These are phyloP conservation scores for Callyntrura sp. DNA, from an alignment of 2,888 invertebrate genomes.

Conservation along the genomic window DNA sequence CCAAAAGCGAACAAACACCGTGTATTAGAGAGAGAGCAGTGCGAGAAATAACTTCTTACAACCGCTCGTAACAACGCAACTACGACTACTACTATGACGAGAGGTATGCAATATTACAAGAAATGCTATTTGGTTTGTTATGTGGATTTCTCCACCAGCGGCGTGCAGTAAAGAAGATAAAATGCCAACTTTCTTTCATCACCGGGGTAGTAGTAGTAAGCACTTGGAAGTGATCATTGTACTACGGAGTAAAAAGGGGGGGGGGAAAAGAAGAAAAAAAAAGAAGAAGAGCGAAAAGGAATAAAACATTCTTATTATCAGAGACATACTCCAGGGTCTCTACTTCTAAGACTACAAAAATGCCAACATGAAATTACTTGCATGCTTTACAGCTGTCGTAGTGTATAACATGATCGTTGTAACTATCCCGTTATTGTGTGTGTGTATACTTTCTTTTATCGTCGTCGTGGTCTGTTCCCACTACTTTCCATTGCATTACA, in stretches of 20 bases:
- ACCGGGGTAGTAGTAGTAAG: conserved; percentile 22
- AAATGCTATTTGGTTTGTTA: no score
- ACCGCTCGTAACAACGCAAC: not conserved
- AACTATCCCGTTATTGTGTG: no score
- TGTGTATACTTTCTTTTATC: not conserved
- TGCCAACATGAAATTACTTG: not conserved
- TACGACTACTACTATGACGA: not conserved
- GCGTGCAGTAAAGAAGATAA: not conserved
- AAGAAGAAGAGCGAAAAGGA: not conserved
- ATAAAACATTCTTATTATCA: not conserved
- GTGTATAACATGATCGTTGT: no score
- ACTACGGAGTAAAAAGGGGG: conserved; percentile 15
- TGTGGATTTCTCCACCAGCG: not conserved
- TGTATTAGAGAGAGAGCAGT: not conserved
- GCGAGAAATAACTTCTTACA: not conserved
- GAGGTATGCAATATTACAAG: not conserved
- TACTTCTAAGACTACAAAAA: not conserved
- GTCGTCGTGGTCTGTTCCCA: not conserved
- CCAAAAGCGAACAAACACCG: not conserved
- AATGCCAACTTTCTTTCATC: conserved; percentile 60
- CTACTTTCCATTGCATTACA: not conserved
- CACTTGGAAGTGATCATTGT: conserved; percentile 32
- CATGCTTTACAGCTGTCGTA: not conserved
- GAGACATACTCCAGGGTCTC: not conserved
- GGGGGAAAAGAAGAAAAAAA: not conserved